These are phyloP conservation scores for Gastracanthus pulcherrimus DNA, from an alignment of 2,888 invertebrate species.

Conservation along the genomic window DNA sequence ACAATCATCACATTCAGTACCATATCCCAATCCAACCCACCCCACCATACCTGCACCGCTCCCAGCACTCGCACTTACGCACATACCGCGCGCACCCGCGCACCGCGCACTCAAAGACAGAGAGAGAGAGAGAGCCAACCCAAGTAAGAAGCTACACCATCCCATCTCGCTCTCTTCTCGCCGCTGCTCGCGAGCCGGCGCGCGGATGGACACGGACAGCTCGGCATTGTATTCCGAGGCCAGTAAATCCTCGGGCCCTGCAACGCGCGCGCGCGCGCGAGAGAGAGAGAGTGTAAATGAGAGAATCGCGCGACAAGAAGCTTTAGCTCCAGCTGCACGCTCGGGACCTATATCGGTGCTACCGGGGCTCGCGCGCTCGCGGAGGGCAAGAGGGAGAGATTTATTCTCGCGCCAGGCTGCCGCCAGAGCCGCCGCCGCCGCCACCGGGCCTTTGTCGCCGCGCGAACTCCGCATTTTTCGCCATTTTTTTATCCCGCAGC, in stretches of 20 bases:
- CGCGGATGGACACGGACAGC: slow-evolving; percentile 76
- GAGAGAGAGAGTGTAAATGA: slow-evolving; percentile 77
- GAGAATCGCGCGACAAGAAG: slow-evolving; percentile 61
- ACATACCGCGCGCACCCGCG: background rate
- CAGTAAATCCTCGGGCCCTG: slow-evolving; percentile 75
- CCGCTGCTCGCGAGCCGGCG: slow-evolving; percentile 57
- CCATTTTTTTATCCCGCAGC: slow-evolving; percentile 57
- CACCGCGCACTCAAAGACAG: no score
- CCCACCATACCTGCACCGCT: no score
- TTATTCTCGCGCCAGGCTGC: slow-evolving; percentile 69
- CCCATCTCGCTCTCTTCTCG: slow-evolving; percentile 64
- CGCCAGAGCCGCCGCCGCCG: no score
- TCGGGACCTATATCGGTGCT: slow-evolving; percentile 14
- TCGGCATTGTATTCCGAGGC: slow-evolving; percentile 76
- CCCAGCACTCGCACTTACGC: background rate
- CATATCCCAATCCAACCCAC: no score
- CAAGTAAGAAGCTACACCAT: no score
- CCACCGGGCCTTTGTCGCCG: slow-evolving; percentile 62
- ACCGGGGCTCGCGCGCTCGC: slow-evolving; percentile 30
- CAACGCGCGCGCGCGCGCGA: slow-evolving; percentile 41
- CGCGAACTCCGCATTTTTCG: slow-evolving; percentile 76
- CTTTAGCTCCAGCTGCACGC: slow-evolving; percentile 12
- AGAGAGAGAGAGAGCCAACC: background rate
- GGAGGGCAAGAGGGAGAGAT: slow-evolving; percentile 65
- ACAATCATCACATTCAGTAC: no score